Conservation (phyloP, 2,888 invertebrate genomes). For the Microctonus brassicae region DNA sequence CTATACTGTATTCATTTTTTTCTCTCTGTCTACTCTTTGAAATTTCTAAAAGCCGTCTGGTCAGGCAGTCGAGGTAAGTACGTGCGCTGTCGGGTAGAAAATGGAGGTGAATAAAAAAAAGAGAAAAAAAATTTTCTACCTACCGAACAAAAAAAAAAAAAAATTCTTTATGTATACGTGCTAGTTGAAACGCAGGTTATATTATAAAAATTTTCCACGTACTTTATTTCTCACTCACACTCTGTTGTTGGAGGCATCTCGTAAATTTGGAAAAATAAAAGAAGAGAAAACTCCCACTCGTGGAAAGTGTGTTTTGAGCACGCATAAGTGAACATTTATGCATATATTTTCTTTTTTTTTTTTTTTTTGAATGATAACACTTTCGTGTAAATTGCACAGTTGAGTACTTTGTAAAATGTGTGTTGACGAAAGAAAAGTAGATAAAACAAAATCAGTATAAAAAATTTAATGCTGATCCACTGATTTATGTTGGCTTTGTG, state of each 20-base stretch:
- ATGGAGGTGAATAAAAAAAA: slow-evolving; percentile 37
- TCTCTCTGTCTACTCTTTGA: slow-evolving; percentile 54
- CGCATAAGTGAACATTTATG: slow-evolving; percentile 1
- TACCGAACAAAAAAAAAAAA: slow-evolving; percentile 22
- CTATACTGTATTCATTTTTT: neutral
- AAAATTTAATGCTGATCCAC: neutral
- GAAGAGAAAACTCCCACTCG: slow-evolving; percentile 7
- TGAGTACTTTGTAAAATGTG: slow-evolving; percentile 3
- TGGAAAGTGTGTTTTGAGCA: neutral
- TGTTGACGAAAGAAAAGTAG: neutral
- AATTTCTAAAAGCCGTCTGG: slow-evolving; percentile 59
- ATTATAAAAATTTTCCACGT: slow-evolving; percentile 35
- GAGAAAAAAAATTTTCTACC: slow-evolving; percentile 18
- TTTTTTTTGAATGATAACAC: slow-evolving; percentile 15
- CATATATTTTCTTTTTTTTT: no score
- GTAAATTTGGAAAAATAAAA: slow-evolving; percentile 23
- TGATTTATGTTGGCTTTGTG: neutral
- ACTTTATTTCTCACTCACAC: neutral
- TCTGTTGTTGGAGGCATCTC: slow-evolving; percentile 16
- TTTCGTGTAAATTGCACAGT: slow-evolving; percentile 23
- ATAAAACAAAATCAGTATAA: neutral
- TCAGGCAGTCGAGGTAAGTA: slow-evolving; percentile 44
- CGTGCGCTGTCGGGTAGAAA: slow-evolving; percentile 40
- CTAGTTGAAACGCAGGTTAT: slow-evolving; percentile 24
- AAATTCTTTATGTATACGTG: slow-evolving; percentile 21